Evolutionary conservation across 2,113 vertebrate species (phyloP).

Genomic region (Syrrhaptes paradoxus): DNA sequence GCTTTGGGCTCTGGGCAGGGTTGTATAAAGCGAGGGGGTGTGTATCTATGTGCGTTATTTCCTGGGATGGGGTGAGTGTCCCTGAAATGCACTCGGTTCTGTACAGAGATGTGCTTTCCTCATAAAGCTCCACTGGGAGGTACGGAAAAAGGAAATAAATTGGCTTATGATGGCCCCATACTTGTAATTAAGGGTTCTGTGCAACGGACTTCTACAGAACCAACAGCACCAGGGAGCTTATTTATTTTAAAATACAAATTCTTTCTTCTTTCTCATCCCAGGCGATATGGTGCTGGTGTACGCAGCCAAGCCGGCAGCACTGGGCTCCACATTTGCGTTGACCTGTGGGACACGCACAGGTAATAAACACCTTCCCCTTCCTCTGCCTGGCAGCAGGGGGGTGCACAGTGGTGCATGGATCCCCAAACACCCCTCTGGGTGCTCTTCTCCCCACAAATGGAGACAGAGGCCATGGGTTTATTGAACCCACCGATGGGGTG

Average conservation of each 20-base stretch:
- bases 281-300: background rate
- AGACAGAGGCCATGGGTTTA: background rate
- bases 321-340: background rate
- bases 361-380: background rate
- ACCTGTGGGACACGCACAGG: background rate
- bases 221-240: background rate
- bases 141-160: background rate
- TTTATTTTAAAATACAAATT: background rate
- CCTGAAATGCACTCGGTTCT: background rate
- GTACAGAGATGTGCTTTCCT: background rate
- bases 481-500: background rate
- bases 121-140: background rate
- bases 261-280: background rate
- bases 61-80: background rate
- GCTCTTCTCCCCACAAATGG: background rate
- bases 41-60: background rate
- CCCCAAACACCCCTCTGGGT: background rate
- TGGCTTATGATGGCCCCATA: background rate
- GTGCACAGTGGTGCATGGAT: fast-evolving
- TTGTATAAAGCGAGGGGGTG: background rate
- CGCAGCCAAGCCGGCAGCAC: background rate
- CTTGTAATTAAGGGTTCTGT: background rate
- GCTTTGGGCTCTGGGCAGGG: background rate
- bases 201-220: background rate
- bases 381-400: background rate